Evolutionary conservation across 2,797 vertebrate genomes (phyloP).

Genomic region (Pelobates cultripes): DNA sequence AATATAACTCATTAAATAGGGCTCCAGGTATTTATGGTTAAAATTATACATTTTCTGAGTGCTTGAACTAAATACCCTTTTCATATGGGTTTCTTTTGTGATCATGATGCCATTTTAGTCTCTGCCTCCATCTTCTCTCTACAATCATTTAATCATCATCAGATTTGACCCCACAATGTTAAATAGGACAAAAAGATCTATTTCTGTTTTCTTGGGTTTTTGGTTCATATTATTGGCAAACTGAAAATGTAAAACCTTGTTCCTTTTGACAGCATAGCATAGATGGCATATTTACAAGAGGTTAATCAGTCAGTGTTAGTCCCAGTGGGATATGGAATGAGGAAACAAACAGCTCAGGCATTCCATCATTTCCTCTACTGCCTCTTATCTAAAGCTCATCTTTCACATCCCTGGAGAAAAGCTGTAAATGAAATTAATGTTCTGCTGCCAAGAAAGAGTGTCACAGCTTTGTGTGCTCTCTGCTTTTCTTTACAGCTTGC

Average conservation of each 20-base stretch:
- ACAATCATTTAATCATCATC: conserved; percentile 10
- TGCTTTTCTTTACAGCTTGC: conserved; percentile 46
- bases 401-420: conserved; percentile 41
- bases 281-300: conserved; percentile 50
- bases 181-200: conserved; percentile 9
- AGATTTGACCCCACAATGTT: not conserved
- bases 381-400: conserved; percentile 49
- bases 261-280: conserved; percentile 42
- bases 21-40: no score
- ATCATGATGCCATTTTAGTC: no score
- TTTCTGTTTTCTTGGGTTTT: conserved; percentile 29
- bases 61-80: no score
- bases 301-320: conserved; percentile 34
- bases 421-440: conserved; percentile 53
- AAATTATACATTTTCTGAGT: no score
- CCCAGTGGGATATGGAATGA: conserved; percentile 15
- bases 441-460: conserved; percentile 54
- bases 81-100: no score
- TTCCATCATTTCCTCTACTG: conserved; percentile 45
- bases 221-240: conserved; percentile 37
- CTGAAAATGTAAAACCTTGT: conserved; percentile 42
- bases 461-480: conserved; percentile 41
- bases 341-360: conserved; percentile 45
- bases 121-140: not conserved
- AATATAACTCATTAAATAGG: no score